Evolutionary conservation across 2,888 invertebrate genomes (phyloP).

Genomic region (Saturnia japonica): DNA sequence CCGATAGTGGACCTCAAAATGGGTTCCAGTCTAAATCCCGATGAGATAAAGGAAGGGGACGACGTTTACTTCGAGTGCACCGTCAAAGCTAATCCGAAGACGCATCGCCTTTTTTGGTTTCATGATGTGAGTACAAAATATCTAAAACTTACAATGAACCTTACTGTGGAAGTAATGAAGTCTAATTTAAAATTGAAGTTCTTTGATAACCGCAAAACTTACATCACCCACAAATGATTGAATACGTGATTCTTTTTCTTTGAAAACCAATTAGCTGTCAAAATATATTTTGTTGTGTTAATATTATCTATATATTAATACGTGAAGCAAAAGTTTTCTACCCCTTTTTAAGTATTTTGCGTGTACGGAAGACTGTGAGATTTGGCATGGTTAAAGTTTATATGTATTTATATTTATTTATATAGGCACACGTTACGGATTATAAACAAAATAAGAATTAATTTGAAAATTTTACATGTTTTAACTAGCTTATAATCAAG

Average conservation of each 20-base stretch:
- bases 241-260: not conserved
- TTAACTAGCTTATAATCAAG: too few species aligned
- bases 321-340: too few species aligned
- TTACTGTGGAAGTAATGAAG: not conserved
- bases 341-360: too few species aligned
- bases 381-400: too few species aligned
- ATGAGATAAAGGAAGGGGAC: constrained; percentile 94
- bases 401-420: too few species aligned
- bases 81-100: constrained; percentile 91
- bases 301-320: too few species aligned
- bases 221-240: not conserved
- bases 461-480: too few species aligned
- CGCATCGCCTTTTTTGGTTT: constrained; percentile 92
- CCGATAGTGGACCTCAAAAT: constrained; percentile 91
- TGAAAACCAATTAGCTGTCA: not conserved
- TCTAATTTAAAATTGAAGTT: not conserved
- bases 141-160: not conserved
- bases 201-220: not conserved
- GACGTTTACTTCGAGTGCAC: constrained; percentile 95
- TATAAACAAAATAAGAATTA: too few species aligned
- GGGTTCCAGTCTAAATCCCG: constrained; percentile 91
- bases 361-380: too few species aligned
- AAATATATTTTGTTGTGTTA: not conserved
- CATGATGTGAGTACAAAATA: constrained; percentile 82
- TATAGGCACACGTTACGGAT: too few species aligned